A percentile compares a stretch with the other conserved stretches of the same genome.
Conservation (phyloP, 2,888 invertebrate genomes). For the Lagria hirta region DNA sequence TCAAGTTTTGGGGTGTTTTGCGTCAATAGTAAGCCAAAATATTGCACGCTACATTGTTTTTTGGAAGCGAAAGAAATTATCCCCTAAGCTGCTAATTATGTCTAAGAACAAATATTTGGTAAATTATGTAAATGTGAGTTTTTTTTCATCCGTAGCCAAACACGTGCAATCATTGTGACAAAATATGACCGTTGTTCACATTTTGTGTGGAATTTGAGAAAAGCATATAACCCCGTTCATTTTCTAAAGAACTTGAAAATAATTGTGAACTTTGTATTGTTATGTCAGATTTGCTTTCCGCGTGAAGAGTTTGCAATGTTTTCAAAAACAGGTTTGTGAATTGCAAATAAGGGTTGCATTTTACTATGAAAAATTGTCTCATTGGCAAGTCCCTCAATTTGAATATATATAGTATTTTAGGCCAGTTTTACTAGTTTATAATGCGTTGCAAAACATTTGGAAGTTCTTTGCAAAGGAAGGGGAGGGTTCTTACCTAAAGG, state of each 20-base stretch:
- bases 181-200: conserved; percentile 9
- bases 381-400: conserved; percentile 30
- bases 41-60: too few species aligned
- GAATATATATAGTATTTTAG: conserved; percentile 20
- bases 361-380: conserved; percentile 21
- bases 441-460: conserved; percentile 25
- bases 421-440: conserved; percentile 34
- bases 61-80: too few species aligned
- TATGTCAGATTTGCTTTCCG: conserved; percentile 19
- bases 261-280: conserved; percentile 19
- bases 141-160: too few species aligned
- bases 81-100: too few species aligned
- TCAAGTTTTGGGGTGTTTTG: too few species aligned
- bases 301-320: conserved; percentile 28
- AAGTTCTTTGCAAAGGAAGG: conserved; percentile 13
- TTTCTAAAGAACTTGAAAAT: conserved; percentile 18
- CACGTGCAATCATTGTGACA: conserved; percentile 24
- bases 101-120: too few species aligned
- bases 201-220: conserved; percentile 10
- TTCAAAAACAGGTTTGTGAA: conserved; percentile 36
- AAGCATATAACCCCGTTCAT: conserved; percentile 9
- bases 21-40: too few species aligned
- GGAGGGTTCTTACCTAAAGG: conserved; percentile 12
- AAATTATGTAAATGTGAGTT: too few species aligned
- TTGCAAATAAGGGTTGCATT: conserved; percentile 35